A percentile compares a stretch with the other conserved stretches of the same genome.
phyloP scores from a whole-genome alignment of 2,113 vertebrate genomes.

The Pithys albifrons region DNA sequence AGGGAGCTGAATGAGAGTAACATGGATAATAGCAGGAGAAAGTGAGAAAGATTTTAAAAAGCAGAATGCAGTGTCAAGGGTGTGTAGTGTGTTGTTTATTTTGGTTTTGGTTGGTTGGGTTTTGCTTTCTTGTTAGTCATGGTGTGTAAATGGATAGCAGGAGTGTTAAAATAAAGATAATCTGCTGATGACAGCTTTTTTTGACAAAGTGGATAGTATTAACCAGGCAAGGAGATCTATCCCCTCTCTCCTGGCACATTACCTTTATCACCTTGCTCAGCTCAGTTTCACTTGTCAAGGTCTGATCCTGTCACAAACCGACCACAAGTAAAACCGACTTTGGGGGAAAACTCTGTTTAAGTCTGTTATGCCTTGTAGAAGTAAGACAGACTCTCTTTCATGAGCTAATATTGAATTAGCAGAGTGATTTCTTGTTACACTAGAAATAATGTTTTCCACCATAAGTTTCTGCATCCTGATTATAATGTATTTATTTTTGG shows the following conservation, averaged over 20 bases:
- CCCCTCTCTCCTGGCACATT: not conserved
- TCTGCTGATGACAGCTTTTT: not conserved
- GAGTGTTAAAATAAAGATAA: not conserved
- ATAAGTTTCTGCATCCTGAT: not conserved
- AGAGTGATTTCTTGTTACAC: not conserved
- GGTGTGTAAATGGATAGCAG: not conserved
- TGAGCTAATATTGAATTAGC: not conserved
- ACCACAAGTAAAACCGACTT: not conserved
- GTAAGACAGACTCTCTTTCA: not conserved
- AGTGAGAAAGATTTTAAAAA: not conserved
- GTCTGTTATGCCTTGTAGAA: not conserved
- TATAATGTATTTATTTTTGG: constrained; percentile 35
- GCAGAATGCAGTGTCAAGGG: not conserved
- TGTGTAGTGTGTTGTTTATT: not conserved
- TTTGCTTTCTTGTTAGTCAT: not conserved
- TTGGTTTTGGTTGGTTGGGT: not conserved
- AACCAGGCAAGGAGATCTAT: not conserved
- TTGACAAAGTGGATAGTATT: not conserved
- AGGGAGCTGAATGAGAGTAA: not conserved
- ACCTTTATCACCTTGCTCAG: not conserved
- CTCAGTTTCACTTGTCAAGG: not conserved
- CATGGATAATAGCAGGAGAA: not conserved
- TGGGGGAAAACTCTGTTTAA: not conserved
- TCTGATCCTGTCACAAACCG: not conserved
- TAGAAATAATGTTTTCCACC: not conserved